Base-by-base conservation (phyloP, 2,113 vertebrate genomes). In the Abramis brama region DNA sequence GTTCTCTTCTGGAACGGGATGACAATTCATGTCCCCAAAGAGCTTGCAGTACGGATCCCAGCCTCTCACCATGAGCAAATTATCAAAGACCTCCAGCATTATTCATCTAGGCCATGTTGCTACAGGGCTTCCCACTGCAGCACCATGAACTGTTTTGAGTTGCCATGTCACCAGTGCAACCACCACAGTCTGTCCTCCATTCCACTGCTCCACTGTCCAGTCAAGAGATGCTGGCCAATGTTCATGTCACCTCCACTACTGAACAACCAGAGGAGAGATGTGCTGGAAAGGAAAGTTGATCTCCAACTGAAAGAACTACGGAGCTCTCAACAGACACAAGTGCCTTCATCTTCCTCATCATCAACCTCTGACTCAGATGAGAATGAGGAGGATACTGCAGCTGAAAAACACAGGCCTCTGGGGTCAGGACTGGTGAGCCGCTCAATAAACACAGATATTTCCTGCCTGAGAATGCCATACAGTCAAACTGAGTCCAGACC, bases 1-100 rank as follows among this genome's bases (percentile, higher is more conserved):
- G 93, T 98, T 85, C 88, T 93, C 68, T 96, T 97, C 90, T 98
- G 97, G 97, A 96, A 97, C 39, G 92, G 94, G 68, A 92, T 90
- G 77, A 93, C 90, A 78, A 89, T 86, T 23, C 90, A 92, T 27
- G 89, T 97, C 30, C 94, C 95, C 0, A 5, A 23, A 45, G 91
- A 88, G 7, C 90, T 94, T 73, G 95, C 95, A 52, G 78, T 93
- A 79, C 93, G 95, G 93, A 94, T 98, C 88, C 87, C 96, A 7
- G 85, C 92, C 1, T 55, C 90, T 23, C 85, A 93, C 2, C 93
- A 97, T 85, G 93, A 94, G 71, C 93, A 87, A 85, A 94, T 94
- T 4, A 89, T 95, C 79, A 92, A 93, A 60, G 92, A 92, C 90
- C 94, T 97, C 23, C 88, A 86, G 2, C 57, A 88, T 88, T 91